Base-by-base conservation (phyloP, 2,113 vertebrate species). In the Nothobranchius furzeri region DNA sequence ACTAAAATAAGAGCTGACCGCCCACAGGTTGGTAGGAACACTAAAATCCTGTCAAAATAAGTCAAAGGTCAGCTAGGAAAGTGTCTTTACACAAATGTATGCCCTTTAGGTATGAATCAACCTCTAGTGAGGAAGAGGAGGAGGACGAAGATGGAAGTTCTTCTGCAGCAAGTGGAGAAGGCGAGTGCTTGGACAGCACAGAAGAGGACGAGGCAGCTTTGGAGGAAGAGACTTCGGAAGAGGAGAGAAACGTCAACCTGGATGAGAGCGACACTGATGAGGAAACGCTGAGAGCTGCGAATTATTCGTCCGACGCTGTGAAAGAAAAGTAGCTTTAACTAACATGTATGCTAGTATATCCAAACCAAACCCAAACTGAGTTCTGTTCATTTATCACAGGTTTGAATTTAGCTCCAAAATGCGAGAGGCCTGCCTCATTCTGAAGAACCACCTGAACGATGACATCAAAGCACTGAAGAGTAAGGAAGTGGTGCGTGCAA, bases 341-440 rank as follows among this genome's bases (percentile, higher is more conserved):
- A 30, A 30, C 30, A 30, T 20, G 20, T 20, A 20, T 20, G 20
- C 20, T 1, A 30, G 4, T 3, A 30, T 30, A 30, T 30, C 30
- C 30, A 30, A 30, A 30, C 30, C 7, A 7, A 40, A 1, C 3
- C n/a, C 13, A 56, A 52, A 53, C 10, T 17, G 14, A 7, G 1
- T 49, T 43, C 53, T 73, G 48, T 20, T 60, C 17, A 2, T 14
- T 68, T 77, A 11, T 59, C 7, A 0, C 87, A 99, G 96, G 90
- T 98, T 96, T 15, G 95, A 97, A 81, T 84, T 98, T 76, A 96
- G 94, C 85, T 92, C 92, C n/a, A 94, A 95, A 76, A 94, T 98
- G 94, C 92, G 94, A 20, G 96, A 99, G 71, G 96, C 96, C 14
- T 98, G 96, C 54, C 90, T 94, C 0, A 94, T 93, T 50, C 82